Percentiles rank a stretch among this genome's conserved stretches.
Conservation (phyloP, 2,888 invertebrate species). For the Diloba caeruleocephala region DNA sequence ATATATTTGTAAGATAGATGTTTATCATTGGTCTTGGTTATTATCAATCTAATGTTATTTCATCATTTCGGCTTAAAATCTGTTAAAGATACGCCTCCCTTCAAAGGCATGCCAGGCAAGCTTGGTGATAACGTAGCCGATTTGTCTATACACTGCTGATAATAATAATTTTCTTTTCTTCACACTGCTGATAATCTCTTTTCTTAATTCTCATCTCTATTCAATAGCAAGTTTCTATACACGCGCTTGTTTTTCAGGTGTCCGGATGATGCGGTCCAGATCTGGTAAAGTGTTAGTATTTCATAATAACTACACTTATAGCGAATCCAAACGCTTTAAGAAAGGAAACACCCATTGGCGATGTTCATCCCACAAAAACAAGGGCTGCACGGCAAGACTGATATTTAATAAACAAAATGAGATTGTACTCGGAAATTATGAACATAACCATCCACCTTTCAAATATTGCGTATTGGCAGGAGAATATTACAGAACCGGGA, state of each 20-base stretch:
- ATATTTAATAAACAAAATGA: neutral
- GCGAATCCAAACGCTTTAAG: neutral
- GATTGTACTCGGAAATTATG: neutral
- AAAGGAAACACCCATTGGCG: constrained; percentile 5
- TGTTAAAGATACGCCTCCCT: too few species aligned
- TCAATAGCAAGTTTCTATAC: neutral
- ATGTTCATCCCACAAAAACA: constrained; percentile 2
- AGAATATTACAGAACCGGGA: neutral
- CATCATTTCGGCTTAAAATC: too few species aligned
- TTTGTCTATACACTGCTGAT: too few species aligned
- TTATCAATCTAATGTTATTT: too few species aligned
- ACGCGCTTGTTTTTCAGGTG: neutral
- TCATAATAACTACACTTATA: constrained; percentile 1
- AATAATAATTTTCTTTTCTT: too few species aligned
- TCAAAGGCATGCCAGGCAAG: too few species aligned
- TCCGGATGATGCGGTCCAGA: neutral
- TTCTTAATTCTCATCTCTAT: too few species aligned
- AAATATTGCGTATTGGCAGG: neutral
- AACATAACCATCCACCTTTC: neutral
- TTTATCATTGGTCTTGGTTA: too few species aligned
- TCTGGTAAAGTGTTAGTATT: constrained; percentile 1
- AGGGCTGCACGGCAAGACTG: constrained; percentile 5
- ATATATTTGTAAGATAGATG: too few species aligned
- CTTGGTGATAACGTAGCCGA: too few species aligned
- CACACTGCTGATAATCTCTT: too few species aligned